Conservation (phyloP, 1,140 invertebrate species). For the Oreohelix idahoensis region DNA sequence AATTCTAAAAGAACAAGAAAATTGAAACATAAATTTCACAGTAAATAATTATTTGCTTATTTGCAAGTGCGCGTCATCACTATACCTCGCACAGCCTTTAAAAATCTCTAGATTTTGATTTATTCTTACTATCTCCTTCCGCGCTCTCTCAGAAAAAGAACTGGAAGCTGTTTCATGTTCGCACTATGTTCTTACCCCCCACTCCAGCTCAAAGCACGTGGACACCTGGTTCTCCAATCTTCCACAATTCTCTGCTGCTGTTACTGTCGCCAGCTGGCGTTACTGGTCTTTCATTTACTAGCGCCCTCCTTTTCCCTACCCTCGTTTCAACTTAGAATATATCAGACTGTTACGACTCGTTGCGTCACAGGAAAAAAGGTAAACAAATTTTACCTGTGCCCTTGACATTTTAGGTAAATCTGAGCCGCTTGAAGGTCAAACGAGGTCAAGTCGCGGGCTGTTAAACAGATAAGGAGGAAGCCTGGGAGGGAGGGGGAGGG, state of each 20-base stretch:
- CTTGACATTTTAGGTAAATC: conserved; percentile 23
- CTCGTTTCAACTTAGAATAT: background rate
- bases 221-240: conserved; percentile 7
- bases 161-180: background rate
- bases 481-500: background rate
- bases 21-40: too few species aligned
- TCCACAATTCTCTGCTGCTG: background rate
- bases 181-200: background rate
- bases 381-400: conserved; percentile 29
- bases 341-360: background rate
- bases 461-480: conserved; percentile 20
- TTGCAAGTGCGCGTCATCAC: too few species aligned
- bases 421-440: conserved; percentile 16
- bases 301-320: background rate
- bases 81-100: too few species aligned
- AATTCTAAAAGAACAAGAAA: too few species aligned
- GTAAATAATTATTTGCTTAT: too few species aligned
- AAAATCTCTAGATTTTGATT: too few species aligned
- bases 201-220: background rate
- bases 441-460: background rate
- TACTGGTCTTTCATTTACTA: background rate
- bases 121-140: too few species aligned
- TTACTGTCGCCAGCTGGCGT: conserved; percentile 8
- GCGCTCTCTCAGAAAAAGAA: background rate
- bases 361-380: conserved; percentile 32